Base-by-base conservation (phyloP, 2,797 vertebrate species). In the Takifugu rubripes region DNA sequence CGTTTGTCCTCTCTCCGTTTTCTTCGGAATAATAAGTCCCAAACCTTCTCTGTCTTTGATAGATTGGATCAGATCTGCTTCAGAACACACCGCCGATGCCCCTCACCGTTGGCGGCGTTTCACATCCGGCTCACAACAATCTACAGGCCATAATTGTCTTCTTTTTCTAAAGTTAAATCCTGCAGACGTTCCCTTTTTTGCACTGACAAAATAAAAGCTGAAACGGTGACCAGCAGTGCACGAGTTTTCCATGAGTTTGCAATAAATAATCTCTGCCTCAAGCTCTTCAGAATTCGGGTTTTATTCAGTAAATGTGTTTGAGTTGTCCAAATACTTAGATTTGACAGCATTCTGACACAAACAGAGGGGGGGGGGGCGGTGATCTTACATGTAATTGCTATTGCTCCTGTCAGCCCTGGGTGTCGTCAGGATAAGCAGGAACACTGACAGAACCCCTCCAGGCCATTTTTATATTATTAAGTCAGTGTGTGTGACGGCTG, bases 101-200 rank as follows among this genome's bases (percentile, higher is more conserved):
- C 55, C 48, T 46, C 55, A 7, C 54, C 15, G 31, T 44, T 55
- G 49, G 2, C 40, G 40, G 54, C 31, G 46, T 54, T 44, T 54
- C 63, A 66, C 24, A 48, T 51, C 48, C 21, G 9, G 74, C 56
- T 60, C 77, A 77, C 70, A 76, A 60, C 54, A 40, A 6, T 55
- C 72, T 84, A 79, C 58, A 31, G 40, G 69, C 56, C 46, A 45
- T 47, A n/a, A 36, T 60, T 52, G 25, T 48, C 1, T 56, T 63
- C 66, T 57, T 75, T 84, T 83, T 75, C 44, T 66, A 79, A 48
- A 21, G 64, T 77, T 67, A 24, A 63, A 26, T 59, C 85, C 82
- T 85, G 65, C 84, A 74, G 83, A 82, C 61, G 82, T 84, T 84
- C 81, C 78, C 72, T 55, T 67, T 82, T 52, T 79, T 83, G 77